Evolutionary conservation across 2,113 vertebrate genomes (phyloP).

Genomic region (Podarcis muralis): DNA sequence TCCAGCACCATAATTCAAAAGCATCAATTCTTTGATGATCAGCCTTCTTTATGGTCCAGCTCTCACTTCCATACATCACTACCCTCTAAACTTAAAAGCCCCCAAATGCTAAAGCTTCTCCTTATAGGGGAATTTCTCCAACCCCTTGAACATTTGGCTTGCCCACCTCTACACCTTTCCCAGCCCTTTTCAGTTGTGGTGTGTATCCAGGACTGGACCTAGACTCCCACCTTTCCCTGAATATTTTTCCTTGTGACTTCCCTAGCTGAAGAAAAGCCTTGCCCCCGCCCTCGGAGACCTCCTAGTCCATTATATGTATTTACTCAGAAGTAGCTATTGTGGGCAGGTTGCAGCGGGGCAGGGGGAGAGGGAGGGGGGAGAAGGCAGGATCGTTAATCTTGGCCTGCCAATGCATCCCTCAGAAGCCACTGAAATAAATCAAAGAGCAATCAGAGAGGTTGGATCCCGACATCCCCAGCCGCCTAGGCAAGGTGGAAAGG

Average conservation of each 20-base stretch:
- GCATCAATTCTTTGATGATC: too few relatives aligned
- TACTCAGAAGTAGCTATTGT: background rate
- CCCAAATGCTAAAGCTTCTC: too few relatives aligned
- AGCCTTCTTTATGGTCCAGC: too few relatives aligned
- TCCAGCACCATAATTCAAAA: too few relatives aligned
- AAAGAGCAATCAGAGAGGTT: rapidly evolving
- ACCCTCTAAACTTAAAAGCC: too few relatives aligned
- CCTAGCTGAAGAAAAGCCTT: background rate
- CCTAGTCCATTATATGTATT: background rate
- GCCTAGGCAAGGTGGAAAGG: rapidly evolving
- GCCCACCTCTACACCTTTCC: too few relatives aligned
- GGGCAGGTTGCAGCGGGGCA: background rate
- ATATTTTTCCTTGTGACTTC: background rate
- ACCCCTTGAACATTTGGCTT: too few relatives aligned
- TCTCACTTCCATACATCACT: too few relatives aligned
- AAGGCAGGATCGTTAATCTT: background rate
- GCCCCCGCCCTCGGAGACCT: background rate
- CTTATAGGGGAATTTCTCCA: too few relatives aligned
- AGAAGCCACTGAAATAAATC: background rate
- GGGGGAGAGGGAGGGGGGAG: background rate
- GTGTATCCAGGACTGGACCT: too few relatives aligned
- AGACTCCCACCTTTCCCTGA: background rate
- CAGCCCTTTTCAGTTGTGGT: too few relatives aligned
- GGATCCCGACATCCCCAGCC: rapidly evolving
- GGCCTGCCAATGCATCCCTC: background rate